phyloP scores from a whole-genome alignment of 2,888 invertebrate species.

The Ophioninae sp. region DNA sequence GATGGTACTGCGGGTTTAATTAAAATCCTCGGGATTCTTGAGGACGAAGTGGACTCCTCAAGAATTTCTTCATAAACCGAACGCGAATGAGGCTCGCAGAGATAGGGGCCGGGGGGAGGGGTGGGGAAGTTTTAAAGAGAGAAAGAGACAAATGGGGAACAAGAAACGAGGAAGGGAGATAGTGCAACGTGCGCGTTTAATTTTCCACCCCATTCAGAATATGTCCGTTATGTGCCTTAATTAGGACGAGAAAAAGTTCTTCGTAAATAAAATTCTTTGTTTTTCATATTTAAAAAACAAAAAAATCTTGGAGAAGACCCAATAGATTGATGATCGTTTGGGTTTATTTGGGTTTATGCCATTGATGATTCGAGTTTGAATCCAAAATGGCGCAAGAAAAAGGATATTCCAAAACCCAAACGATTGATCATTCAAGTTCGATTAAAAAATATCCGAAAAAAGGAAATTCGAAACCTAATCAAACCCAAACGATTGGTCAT shows the following conservation, averaged over 20 bases:
- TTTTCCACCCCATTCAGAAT: slow-evolving; percentile 55
- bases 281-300: neutral
- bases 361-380: too few relatives aligned
- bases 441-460: too few relatives aligned
- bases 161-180: slow-evolving; percentile 7
- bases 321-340: too few relatives aligned
- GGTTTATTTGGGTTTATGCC: too few relatives aligned
- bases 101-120: slow-evolving; percentile 6
- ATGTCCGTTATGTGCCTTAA: slow-evolving; percentile 66
- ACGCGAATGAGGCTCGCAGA: slow-evolving; percentile 72
- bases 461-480: too few relatives aligned
- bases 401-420: too few relatives aligned
- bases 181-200: slow-evolving; percentile 31
- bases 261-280: neutral
- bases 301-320: neutral
- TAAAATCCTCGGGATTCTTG: slow-evolving; percentile 78
- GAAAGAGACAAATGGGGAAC: slow-evolving; percentile 5
- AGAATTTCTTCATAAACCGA: slow-evolving; percentile 78
- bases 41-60: slow-evolving; percentile 69
- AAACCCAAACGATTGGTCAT: too few relatives aligned
- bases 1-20: slow-evolving; percentile 73
- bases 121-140: neutral
- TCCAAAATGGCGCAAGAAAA: too few relatives aligned
- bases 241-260: slow-evolving; percentile 36
- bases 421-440: too few relatives aligned